phyloP scores from a whole-genome alignment of 2,888 invertebrate species.

The Onthophagus sagittarius region DNA sequence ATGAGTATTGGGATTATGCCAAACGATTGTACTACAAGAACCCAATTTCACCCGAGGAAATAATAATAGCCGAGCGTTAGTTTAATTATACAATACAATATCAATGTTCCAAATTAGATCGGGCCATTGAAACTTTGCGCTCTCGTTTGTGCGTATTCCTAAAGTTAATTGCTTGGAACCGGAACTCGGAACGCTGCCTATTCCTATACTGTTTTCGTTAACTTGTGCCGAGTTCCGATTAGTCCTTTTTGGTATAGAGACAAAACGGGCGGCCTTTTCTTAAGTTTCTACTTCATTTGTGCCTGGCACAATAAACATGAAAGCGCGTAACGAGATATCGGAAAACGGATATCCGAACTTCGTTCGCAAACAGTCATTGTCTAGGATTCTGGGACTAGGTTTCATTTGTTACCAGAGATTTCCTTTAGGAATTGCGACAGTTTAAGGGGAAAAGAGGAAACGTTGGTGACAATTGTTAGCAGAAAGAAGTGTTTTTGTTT shows the following conservation, averaged over 20 bases:
- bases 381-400: constrained; percentile 19
- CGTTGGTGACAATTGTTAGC: background rate
- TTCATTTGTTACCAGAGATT: background rate
- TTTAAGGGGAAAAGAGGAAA: background rate
- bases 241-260: background rate
- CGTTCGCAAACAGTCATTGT: constrained; percentile 26
- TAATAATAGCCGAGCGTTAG: background rate
- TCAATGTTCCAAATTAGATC: background rate
- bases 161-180: background rate
- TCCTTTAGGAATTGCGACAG: background rate
- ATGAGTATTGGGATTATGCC: background rate
- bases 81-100: background rate
- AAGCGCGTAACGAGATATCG: constrained; percentile 9
- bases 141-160: background rate
- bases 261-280: background rate
- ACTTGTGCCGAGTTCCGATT: background rate
- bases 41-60: background rate
- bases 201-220: background rate
- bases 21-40: background rate
- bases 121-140: background rate
- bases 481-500: too few relatives aligned
- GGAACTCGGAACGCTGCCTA: background rate
- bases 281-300: constrained; percentile 5
- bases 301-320: constrained; percentile 1
- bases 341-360: background rate